Percentiles rank a stretch among this genome's conserved stretches.
Conservation (phyloP, 2,113 vertebrate genomes). For the Otolemur garnettii region DNA sequence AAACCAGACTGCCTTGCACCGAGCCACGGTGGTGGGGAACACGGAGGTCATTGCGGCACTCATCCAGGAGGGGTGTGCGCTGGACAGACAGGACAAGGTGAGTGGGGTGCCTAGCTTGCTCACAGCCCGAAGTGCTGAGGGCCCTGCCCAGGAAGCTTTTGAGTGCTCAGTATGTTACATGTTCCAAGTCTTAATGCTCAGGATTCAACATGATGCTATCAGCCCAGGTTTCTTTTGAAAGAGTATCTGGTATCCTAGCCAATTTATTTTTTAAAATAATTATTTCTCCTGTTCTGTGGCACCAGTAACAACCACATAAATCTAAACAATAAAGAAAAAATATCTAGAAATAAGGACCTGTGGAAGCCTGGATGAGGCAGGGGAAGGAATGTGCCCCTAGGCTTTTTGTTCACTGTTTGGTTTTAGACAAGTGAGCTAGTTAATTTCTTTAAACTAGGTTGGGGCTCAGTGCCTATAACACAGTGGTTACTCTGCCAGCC, state of each 20-base stretch:
- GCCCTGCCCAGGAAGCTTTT: neutral
- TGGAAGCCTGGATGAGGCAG: neutral
- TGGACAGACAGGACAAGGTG: conserved; percentile 99
- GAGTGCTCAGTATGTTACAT: neutral
- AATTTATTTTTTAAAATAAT: neutral
- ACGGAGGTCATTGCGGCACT: conserved; percentile 92
- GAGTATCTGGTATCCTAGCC: neutral
- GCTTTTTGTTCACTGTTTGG: neutral
- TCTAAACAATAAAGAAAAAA: neutral
- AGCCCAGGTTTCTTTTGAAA: neutral
- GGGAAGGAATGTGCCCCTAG: neutral
- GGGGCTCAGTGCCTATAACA: neutral
- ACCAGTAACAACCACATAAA: neutral
- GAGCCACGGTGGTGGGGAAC: conserved; percentile 96
- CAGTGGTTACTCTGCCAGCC: too few species aligned
- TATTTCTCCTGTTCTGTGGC: neutral
- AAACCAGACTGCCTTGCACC: conserved; percentile 96
- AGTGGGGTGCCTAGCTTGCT: neutral
- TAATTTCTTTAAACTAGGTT: neutral
- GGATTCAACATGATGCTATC: neutral
- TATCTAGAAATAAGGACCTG: neutral
- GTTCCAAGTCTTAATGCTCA: neutral
- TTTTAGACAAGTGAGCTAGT: neutral
- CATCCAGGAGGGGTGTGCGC: conserved; percentile 95
- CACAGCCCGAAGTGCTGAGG: neutral